Evolutionary conservation across 1,140 invertebrate species (phyloP).

Genomic region (Chrysomallon squamiferum): DNA sequence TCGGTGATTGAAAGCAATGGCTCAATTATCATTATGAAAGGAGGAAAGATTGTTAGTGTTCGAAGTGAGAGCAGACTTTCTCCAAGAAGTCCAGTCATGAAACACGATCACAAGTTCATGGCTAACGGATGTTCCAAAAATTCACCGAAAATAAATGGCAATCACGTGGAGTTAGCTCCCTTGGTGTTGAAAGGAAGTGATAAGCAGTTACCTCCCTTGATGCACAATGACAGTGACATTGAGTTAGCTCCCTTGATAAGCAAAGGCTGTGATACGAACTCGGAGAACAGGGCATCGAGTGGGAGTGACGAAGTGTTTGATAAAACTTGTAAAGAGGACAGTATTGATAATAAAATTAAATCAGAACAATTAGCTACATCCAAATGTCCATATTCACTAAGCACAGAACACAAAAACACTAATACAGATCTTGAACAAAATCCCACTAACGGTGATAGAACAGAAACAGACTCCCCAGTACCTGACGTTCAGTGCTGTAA

Average conservation of each 20-base stretch:
- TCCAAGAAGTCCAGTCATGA: not conserved
- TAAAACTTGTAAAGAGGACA: not conserved
- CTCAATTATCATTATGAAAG: constrained; percentile 52
- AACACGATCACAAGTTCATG: not conserved
- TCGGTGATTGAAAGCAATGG: constrained; percentile 52
- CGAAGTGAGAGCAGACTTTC: constrained; percentile 19
- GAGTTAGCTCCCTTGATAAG: not conserved
- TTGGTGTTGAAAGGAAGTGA: not conserved
- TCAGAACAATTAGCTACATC: not conserved
- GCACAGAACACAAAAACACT: no score
- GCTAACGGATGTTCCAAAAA: not conserved
- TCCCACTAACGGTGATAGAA: no score
- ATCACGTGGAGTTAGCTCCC: constrained; percentile 7
- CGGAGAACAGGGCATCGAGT: not conserved
- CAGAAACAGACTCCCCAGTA: no score
- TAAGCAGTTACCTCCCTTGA: no score
- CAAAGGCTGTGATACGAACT: not conserved
- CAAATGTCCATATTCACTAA: no score
- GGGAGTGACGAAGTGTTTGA: constrained; percentile 23
- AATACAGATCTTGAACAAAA: no score
- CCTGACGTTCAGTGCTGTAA: no score
- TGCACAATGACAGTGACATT: no score
- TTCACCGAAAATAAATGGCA: not conserved
- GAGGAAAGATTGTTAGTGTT: constrained; percentile 55
- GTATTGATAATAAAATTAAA: not conserved